Evolutionary conservation across 2,797 vertebrate species (phyloP).

Genomic region (Periophthalmus magnuspinnatus): DNA sequence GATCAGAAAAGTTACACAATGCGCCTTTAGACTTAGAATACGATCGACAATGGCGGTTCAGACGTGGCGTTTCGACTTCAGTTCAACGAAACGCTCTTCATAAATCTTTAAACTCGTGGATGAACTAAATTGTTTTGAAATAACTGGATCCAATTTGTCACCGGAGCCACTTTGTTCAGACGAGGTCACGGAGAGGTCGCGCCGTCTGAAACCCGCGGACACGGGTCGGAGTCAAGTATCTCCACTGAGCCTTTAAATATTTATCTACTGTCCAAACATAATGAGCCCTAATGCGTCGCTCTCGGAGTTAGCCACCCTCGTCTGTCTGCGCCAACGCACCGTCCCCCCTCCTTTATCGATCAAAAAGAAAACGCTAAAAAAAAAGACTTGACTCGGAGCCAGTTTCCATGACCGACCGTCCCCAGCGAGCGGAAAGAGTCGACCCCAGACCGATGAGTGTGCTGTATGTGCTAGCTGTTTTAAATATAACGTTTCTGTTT

Average conservation of each 20-base stretch:
- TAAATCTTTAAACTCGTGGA: not conserved
- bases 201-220: constrained; percentile 10
- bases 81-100: not conserved
- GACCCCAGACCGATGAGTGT: constrained; percentile 38
- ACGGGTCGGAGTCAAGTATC: constrained; percentile 32
- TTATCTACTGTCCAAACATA: constrained; percentile 1
- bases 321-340: constrained; percentile 10
- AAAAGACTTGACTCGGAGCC: constrained; percentile 37
- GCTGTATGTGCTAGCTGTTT: constrained; percentile 42
- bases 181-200: not conserved
- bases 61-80: too few relatives aligned
- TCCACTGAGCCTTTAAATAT: constrained; percentile 17
- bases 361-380: constrained; percentile 15
- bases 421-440: constrained; percentile 33
- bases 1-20: not conserved
- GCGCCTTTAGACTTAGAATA: not conserved
- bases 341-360: constrained; percentile 52
- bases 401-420: constrained; percentile 71
- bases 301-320: constrained; percentile 20
- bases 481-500: not conserved
- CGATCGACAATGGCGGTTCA: not conserved
- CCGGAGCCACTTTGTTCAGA: not conserved
- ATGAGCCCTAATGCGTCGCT: not conserved
- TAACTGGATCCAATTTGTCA: not conserved
- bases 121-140: not conserved